Evolutionary conservation across 2,888 invertebrate genomes (phyloP).

Genomic region (Teleiodes luculella): DNA sequence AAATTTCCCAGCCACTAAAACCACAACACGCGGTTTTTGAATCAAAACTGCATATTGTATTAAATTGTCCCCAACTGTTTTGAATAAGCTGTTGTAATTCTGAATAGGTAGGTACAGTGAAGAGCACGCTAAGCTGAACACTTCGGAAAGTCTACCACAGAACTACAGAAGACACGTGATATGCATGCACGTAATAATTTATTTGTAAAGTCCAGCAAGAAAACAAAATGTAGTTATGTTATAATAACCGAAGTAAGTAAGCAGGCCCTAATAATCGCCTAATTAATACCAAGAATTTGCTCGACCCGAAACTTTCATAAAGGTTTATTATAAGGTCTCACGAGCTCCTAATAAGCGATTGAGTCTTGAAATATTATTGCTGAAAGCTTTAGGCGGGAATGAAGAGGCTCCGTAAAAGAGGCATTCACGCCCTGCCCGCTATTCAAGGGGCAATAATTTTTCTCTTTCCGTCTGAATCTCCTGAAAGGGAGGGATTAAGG

Average conservation of each 20-base stretch:
- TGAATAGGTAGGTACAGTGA: no score
- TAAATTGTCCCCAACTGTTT: no score
- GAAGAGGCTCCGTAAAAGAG: conserved; percentile 31
- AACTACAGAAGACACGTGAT: no score
- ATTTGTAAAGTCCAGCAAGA: neutral
- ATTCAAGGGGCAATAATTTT: conserved; percentile 38
- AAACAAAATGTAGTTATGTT: neutral
- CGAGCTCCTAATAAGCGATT: conserved; percentile 26
- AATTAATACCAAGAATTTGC: conserved; percentile 14
- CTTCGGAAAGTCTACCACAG: no score
- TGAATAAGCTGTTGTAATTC: no score
- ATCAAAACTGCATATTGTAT: no score
- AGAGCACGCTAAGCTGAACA: no score
- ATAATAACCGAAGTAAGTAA: neutral
- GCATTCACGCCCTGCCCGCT: conserved; percentile 28
- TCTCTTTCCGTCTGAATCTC: conserved; percentile 31
- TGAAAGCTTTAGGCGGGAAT: conserved; percentile 27
- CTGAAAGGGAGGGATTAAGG: conserved; percentile 42
- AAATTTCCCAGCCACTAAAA: neutral
- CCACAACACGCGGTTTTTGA: neutral
- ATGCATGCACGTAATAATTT: no score
- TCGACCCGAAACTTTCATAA: conserved; percentile 17
- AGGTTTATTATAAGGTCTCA: conserved; percentile 19
- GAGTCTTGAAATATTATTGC: conserved; percentile 26
- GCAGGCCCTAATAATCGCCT: neutral